Percentiles rank a stretch among this genome's conserved stretches.
Evolutionary conservation across 2,113 vertebrate genomes (phyloP).

Genomic region (Eretmochelys imbricata): DNA sequence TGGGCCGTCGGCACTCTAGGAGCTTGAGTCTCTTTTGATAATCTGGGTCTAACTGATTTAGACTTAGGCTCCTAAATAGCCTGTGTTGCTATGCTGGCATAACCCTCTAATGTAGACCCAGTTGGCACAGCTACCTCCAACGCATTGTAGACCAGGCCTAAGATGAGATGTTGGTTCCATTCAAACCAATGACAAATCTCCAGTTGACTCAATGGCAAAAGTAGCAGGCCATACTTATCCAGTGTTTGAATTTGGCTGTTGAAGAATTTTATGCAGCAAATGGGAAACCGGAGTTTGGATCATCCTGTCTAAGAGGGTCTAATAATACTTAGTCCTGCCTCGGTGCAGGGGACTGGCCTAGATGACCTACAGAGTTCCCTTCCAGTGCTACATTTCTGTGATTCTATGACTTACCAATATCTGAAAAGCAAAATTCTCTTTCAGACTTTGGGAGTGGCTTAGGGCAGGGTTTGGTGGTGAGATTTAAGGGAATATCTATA

Average conservation of each 20-base stretch:
- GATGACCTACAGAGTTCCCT: background rate
- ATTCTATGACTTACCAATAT: background rate
- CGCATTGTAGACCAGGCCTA: too few species aligned
- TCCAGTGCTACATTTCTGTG: background rate
- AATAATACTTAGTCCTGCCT: background rate
- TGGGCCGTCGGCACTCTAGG: too few species aligned
- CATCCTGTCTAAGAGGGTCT: too few species aligned
- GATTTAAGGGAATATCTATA: slow-evolving; percentile 64
- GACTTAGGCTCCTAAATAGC: background rate
- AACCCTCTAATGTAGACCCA: too few species aligned
- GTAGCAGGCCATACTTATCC: background rate
- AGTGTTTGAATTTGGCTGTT: background rate
- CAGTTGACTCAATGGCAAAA: background rate
- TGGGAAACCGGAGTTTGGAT: slow-evolving; percentile 31
- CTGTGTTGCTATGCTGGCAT: too few species aligned
- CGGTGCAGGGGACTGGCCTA: background rate
- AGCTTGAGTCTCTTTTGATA: too few species aligned
- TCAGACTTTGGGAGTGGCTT: slow-evolving; percentile 30
- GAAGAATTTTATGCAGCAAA: slow-evolving; percentile 46
- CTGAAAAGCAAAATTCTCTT: slow-evolving; percentile 27
- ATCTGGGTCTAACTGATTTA: background rate
- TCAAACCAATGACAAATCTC: background rate
- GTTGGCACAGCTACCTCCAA: too few species aligned
- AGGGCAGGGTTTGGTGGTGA: slow-evolving; percentile 50
- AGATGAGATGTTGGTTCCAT: background rate